A percentile compares a stretch with the other conserved stretches of the same genome.
These are phyloP conservation scores for Stenotaenia linearis DNA, from an alignment of 2,888 invertebrate species.

Conservation along the genomic window DNA sequence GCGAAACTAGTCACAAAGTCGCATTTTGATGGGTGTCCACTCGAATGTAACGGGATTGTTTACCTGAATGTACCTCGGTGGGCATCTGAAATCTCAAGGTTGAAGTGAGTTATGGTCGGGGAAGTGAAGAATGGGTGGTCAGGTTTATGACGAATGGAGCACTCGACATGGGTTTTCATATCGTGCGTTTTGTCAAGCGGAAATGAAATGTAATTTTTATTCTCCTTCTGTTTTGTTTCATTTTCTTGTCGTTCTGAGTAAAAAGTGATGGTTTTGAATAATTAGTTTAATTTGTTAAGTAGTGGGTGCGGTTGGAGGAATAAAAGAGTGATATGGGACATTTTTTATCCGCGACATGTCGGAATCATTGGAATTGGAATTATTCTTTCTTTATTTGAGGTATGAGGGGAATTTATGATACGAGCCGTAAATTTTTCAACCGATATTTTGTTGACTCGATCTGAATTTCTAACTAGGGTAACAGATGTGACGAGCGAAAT, in stretches of 20 bases:
- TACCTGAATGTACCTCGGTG: neutral
- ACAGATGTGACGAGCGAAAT: neutral
- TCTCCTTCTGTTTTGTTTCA: neutral
- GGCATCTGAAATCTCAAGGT: neutral
- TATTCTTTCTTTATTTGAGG: neutral
- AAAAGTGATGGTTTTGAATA: neutral
- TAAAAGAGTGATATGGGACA: neutral
- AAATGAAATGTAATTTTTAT: neutral
- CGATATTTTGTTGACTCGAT: neutral
- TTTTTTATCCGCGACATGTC: neutral
- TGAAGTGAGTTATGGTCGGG: neutral
- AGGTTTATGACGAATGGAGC: neutral
- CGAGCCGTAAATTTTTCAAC: neutral
- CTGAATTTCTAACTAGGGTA: neutral
- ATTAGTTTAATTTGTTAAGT: neutral
- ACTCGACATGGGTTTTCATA: neutral
- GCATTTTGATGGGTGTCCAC: neutral
- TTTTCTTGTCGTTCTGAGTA: no score
- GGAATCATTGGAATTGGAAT: neutral
- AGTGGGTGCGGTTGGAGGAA: neutral
- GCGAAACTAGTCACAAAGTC: neutral
- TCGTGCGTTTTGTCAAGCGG: neutral
- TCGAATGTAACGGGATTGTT: neutral
- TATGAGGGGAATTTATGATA: neutral
- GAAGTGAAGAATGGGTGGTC: neutral